Evolutionary conservation across 2,797 vertebrate species (phyloP), one percentile per base, ranked within the genome.

Genomic region (Argyrosomus regius): DNA sequence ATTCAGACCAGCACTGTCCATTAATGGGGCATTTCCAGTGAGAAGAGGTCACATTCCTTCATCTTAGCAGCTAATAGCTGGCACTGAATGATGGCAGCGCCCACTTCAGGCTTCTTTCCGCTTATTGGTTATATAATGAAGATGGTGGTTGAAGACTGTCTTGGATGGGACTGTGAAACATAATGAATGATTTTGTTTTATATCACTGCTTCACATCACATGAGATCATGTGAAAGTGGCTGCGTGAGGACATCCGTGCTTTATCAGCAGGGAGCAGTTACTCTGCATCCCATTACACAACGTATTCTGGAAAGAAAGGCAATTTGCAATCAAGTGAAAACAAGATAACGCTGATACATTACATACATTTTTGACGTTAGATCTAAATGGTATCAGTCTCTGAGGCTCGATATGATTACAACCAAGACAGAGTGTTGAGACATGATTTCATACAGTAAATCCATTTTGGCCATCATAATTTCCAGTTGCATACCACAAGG

Each of bases 11-110:
- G 18, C 66, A 63, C 77, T 87, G 92, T 91, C 90, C 89, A 88
- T 92, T 93, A 93, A 87, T 76, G 16, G 78, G 85, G 58, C 77
- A 83, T 87, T 88, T 82, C 87, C 88, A 87, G 72, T 81, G 84
- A 90, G 85, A 83, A 75, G 84, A 81, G 93, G 93, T 93, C 90
- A 92, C 88, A 93, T 93, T 93, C 93, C 85, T 91, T 65, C 81
- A 67, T 88, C 74, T 72, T 74, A 53, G 14, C 68, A 57, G 81
- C 82, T 85, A 82, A 89, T 82, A 74, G 84, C 87, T 81, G 82
- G 83, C 82, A 76, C 75, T 35, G 73, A 80, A 54, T 0, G 62
- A 86, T 46, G 60, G 78, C 77, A 66, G 82, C 46, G 46, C 61
- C 61, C 78, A 80, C 77, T 72, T 75, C 78, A 54, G 66, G 52